Percentiles rank a stretch among this genome's conserved stretches.
Conservation (phyloP, 2,113 vertebrate genomes). For the Petromus typicus region DNA sequence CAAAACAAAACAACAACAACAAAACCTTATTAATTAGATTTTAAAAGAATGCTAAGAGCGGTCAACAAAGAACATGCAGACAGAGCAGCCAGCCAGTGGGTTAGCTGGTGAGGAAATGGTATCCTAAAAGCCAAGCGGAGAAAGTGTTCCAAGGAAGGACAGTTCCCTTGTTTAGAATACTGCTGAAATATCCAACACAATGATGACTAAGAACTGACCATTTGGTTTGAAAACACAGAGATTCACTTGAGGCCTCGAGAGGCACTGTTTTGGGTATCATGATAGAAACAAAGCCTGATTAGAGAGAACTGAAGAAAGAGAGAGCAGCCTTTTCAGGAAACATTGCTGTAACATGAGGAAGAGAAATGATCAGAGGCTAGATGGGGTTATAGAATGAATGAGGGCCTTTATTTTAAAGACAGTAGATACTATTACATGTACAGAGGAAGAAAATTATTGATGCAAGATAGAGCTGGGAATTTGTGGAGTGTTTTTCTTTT, state of each 20-base stretch:
- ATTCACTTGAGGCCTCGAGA: not conserved
- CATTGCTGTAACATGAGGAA: not conserved
- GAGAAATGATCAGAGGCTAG: not conserved
- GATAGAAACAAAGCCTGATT: not conserved
- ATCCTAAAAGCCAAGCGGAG: not conserved
- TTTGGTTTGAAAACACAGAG: slow-evolving; percentile 34
- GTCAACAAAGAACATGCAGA: not conserved
- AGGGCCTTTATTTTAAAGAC: not conserved
- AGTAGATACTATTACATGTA: not conserved
- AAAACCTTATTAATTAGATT: not conserved
- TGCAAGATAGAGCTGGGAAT: not conserved
- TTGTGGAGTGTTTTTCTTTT: not conserved
- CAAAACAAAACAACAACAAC: too few relatives aligned
- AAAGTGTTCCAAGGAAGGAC: not conserved
- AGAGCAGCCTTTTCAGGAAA: slow-evolving; percentile 24
- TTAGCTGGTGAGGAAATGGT: not conserved
- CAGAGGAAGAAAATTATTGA: slow-evolving; percentile 19
- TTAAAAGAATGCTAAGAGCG: not conserved
- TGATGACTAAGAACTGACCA: not conserved
- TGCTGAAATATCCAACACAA: slow-evolving; percentile 39
- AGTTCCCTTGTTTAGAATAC: not conserved
- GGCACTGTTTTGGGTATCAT: not conserved
- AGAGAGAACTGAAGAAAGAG: not conserved
- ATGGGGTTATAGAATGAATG: not conserved
- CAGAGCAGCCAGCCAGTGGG: not conserved